Evolutionary conservation across 2,113 vertebrate genomes (phyloP), one percentile per base, ranked within the genome.

Genomic region (Myrmecobius fasciatus): DNA sequence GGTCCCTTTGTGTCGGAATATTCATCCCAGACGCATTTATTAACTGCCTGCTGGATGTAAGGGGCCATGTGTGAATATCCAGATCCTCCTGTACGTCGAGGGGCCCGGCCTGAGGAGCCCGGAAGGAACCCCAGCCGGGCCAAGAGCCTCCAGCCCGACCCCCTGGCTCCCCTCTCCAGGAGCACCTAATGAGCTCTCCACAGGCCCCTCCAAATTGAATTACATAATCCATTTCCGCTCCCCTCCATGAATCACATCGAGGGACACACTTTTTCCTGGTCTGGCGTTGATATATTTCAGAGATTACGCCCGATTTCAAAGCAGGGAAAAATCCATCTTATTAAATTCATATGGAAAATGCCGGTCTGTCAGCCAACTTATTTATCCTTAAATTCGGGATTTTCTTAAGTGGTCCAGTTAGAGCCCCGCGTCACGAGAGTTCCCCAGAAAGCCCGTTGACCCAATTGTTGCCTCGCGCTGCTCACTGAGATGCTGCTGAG

Each of bases 331-430:
- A 94, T 93, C 0, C 31, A 0, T 95, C 97, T 97, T 96, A 97
- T 97, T 98, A 96, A 97, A 98, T 95, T 93, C 94, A n/a, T 20
- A 95, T 97, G 52, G 92, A 96, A 98, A 98, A 96, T 93, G 6
- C 96, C 97, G 95, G 47, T 92, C 94, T 96, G 91, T 96, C 75
- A 98, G 96, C 43, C 90, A 92, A 83, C 92, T 53, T 91, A 89
- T 95, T 52, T 97, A 96, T 97, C 95, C 96, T 97, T 96, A 94
- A 17, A 95, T 97, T 97, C 96, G 97, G 96, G 52, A 53, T 96
- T 98, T 93, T 95, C 95, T 91, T 89, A 91, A 51, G 53, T 75
- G 67, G 24, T 12, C 0, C 96, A 88, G 91, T 96, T 97, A 93
- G 90, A 97, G 90, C 93, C 94, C 95, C 90, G 89, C 95, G 98